Percentiles rank a stretch among this genome's conserved stretches.
phyloP scores from a whole-genome alignment of 2,113 vertebrate genomes.

The Sinocyclocheilus maitianheensis region DNA sequence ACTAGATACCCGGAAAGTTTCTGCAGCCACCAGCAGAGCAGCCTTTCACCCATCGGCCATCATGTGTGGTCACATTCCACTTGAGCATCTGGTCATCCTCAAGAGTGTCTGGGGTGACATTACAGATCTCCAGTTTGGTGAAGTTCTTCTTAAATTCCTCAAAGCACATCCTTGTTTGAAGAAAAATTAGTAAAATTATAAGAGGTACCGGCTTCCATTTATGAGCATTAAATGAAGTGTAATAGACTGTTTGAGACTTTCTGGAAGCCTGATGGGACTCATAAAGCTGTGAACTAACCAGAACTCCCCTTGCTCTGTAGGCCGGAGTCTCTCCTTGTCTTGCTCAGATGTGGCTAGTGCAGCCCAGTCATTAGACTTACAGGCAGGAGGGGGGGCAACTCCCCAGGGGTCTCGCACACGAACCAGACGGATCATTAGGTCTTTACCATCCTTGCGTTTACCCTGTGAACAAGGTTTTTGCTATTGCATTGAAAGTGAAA shows the following conservation, averaged over 20 bases:
- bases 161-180: conserved; percentile 87
- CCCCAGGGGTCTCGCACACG: conserved; percentile 96
- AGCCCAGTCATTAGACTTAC: conserved; percentile 87
- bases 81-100: conserved; percentile 83
- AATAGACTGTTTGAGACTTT: not conserved
- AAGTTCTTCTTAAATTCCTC: conserved; percentile 89
- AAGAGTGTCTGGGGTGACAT: conserved; percentile 91
- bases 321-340: conserved; percentile 84
- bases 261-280: not conserved
- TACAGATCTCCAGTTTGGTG: conserved; percentile 97
- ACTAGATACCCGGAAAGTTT: conserved; percentile 84
- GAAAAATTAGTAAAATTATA: not conserved
- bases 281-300: conserved; percentile 77
- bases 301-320: conserved; percentile 88
- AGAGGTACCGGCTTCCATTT: not conserved
- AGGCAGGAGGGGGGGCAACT: conserved; percentile 71
- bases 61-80: conserved; percentile 90
- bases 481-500: not conserved
- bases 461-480: conserved; percentile 62
- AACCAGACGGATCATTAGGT: conserved; percentile 81
- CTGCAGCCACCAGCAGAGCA: conserved; percentile 96
- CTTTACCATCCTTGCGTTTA: conserved; percentile 62
- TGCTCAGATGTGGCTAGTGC: conserved; percentile 82
- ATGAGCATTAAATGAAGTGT: not conserved
- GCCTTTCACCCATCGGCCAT: conserved; percentile 96